Evolutionary conservation across 2,113 vertebrate genomes (phyloP), one percentile per base, ranked within the genome.

Genomic region (Rhynchomys soricoides): DNA sequence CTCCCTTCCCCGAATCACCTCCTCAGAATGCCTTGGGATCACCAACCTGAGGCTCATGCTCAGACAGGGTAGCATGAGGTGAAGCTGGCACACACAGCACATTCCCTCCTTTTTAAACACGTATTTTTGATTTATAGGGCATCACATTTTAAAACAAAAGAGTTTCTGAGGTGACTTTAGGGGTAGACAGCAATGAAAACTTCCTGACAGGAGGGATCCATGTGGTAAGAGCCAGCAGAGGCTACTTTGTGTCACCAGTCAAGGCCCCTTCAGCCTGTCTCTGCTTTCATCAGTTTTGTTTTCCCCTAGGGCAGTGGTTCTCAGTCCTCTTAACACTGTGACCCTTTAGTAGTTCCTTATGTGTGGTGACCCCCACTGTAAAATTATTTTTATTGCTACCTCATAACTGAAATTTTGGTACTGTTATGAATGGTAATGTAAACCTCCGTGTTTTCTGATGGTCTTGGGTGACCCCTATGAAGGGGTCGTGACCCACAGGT

Each of bases 251-350:
- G 48, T 8, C 16, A 43, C n/a, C 74, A 74, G 55, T n/a, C 13
- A 6, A 40, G 66, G n/a, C 17, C 55, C 31, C 74, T 34, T 90
- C 43, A 8, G 21, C 17, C 43, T 64, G 21, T 10, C 43, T 45
- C 71, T 40, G n/a, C 40, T 81, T 48, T 94, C 87, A 77, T 43
- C n/a, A 45, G 6, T 87, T 94, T 91, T 81, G 71, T 82, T 95
- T 81, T 17, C 50, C 59, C 75, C 29, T 13, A 10, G 19, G 19
- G 19, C 7, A 21, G n/a, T n/a, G 70, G 70, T 71, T n/a, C 37
- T n/a, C 37, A 21, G 21, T n/a, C n/a, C 40, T 40, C 70, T n/a
- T 71, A 71, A 71, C 3, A 8, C 37, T n/a, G 37, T 3, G 37
- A 71, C 68, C 16, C 68, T 73, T 40, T n/a, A 71, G 17, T 71